Evolutionary conservation across 2,888 invertebrate species (phyloP).

Genomic region (Tanytarsus gracilentus): DNA sequence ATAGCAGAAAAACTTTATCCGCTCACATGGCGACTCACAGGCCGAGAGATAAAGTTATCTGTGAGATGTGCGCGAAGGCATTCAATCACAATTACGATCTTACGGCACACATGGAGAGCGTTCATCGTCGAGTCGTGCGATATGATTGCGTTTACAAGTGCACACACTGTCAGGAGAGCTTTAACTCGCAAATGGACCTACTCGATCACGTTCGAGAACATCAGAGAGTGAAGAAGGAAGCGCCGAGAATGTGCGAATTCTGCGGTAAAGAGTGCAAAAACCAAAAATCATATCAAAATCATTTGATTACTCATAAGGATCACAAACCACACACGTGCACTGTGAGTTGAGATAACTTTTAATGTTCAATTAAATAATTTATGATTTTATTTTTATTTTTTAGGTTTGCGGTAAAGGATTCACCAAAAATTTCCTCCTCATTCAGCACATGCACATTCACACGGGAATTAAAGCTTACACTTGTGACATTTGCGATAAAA

Average conservation of each 20-base stretch:
- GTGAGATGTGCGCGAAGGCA: slow-evolving; percentile 1
- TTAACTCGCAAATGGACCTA: not conserved
- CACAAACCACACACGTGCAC: not conserved
- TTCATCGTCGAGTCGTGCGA: not conserved
- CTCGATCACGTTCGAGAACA: slow-evolving; percentile 6
- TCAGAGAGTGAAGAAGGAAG: slow-evolving; percentile 1
- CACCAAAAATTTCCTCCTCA: not conserved
- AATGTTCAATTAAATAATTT: not conserved
- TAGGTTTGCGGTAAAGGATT: slow-evolving; percentile 10
- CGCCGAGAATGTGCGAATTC: slow-evolving; percentile 16
- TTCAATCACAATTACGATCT: slow-evolving; percentile 10
- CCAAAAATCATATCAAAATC: slow-evolving; percentile 9
- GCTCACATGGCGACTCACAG: not conserved
- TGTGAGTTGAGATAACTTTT: not conserved
- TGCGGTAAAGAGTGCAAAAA: slow-evolving; percentile 25
- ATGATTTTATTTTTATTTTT: not conserved
- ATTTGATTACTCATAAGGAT: slow-evolving; percentile 4
- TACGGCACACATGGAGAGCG: slow-evolving; percentile 2
- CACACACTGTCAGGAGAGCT: not conserved
- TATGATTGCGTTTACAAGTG: not conserved
- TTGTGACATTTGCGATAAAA: slow-evolving; percentile 5
- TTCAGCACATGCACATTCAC: slow-evolving; percentile 19
- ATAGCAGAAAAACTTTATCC: not conserved
- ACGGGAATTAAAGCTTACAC: slow-evolving; percentile 12
- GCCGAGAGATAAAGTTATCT: slow-evolving; percentile 2